Conservation (phyloP, 2,888 invertebrate genomes). For the Mythimna loreyi region DNA sequence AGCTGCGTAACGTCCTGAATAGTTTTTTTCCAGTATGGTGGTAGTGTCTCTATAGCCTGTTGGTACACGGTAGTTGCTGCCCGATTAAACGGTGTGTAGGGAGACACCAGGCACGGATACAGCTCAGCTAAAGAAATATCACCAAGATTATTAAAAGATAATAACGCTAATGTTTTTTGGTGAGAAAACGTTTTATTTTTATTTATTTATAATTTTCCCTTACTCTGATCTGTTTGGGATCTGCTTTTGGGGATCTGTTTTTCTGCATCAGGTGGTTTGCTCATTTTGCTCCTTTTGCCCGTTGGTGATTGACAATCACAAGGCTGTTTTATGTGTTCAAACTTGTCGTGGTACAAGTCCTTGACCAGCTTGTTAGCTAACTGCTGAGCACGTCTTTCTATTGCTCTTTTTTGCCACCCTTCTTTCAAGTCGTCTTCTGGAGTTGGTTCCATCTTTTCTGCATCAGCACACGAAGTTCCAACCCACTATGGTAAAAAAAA, state of each 20-base stretch:
- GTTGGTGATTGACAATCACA: conserved; percentile 74
- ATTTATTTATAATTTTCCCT: not conserved
- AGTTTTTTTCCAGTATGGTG: conserved; percentile 71
- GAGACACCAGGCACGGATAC: conserved; percentile 70
- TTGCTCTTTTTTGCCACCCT: conserved; percentile 75
- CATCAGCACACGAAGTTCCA: conserved; percentile 80
- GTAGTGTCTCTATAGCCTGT: conserved; percentile 18
- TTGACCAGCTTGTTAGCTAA: conserved; percentile 80
- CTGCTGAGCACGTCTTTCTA: conserved; percentile 79
- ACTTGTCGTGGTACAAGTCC: conserved; percentile 77
- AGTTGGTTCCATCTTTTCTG: conserved; percentile 62
- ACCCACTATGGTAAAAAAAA: conserved; percentile 76
- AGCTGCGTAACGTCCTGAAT: conserved; percentile 77
- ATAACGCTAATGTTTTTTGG: not conserved
- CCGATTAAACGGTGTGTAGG: conserved; percentile 13
- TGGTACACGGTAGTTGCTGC: not conserved
- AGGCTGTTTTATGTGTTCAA: conserved; percentile 75
- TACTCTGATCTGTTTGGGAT: not conserved
- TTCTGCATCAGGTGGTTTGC: too few relatives aligned
- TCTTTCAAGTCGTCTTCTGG: conserved; percentile 64
- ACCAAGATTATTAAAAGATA: not conserved
- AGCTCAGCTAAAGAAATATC: conserved; percentile 59
- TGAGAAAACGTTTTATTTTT: not conserved
- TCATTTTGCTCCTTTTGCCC: too few relatives aligned
- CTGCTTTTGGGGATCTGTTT: not conserved